Evolutionary conservation across 2,113 vertebrate species (phyloP).

Genomic region (Vireo altiloquus): DNA sequence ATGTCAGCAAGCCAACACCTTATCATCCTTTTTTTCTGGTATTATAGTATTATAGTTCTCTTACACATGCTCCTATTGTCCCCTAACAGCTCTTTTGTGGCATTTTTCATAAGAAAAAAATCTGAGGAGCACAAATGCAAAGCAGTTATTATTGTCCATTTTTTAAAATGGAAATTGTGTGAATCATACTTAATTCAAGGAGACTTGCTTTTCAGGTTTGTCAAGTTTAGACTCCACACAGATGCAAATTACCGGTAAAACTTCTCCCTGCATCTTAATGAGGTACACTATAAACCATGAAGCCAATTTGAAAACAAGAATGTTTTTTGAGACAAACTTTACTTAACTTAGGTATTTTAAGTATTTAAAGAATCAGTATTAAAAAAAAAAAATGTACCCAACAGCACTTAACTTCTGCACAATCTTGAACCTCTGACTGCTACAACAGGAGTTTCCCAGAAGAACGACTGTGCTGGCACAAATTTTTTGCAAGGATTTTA

Average conservation of each 20-base stretch:
- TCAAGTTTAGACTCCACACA: slow-evolving; percentile 54
- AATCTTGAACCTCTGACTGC: not conserved
- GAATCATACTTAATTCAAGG: slow-evolving; percentile 43
- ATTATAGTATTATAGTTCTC: not conserved
- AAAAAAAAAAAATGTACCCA: not conserved
- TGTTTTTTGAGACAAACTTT: not conserved
- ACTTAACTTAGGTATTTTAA: not conserved
- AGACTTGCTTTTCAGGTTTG: slow-evolving; percentile 50
- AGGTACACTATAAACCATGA: not conserved
- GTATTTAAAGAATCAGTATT: not conserved
- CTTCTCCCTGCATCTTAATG: slow-evolving; percentile 48
- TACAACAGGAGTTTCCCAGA: not conserved
- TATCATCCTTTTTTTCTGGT: not conserved
- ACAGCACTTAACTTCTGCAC: not conserved
- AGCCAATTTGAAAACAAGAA: slow-evolving; percentile 10
- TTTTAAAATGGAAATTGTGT: slow-evolving; percentile 35
- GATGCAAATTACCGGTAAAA: slow-evolving; percentile 59
- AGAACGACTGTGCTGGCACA: not conserved
- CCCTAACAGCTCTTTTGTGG: not conserved
- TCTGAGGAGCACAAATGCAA: not conserved
- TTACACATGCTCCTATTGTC: not conserved
- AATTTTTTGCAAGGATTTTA: not conserved
- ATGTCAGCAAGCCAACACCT: not conserved
- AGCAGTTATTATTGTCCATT: slow-evolving; percentile 36
- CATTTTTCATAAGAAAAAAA: not conserved